These are phyloP conservation scores for Pocota personata DNA, from an alignment of 2,888 invertebrate species.

Conservation along the genomic window DNA sequence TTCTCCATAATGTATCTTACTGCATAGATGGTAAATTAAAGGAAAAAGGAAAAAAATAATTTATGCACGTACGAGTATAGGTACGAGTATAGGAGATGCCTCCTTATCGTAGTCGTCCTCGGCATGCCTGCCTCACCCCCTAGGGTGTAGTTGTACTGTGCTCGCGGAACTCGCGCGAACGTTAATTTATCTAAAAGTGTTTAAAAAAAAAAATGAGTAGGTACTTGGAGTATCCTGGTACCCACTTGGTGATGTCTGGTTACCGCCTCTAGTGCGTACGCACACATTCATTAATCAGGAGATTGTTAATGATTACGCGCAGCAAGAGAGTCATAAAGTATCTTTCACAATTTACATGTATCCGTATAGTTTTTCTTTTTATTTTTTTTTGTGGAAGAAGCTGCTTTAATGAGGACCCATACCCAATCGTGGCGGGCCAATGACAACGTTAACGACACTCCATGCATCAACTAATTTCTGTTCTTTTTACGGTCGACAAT, in stretches of 20 bases:
- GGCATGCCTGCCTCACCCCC: not conserved
- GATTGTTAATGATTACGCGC: slow-evolving; percentile 66
- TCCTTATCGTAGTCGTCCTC: slow-evolving; percentile 33
- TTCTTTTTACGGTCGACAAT: slow-evolving; percentile 25
- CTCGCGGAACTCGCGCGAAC: slow-evolving; percentile 6
- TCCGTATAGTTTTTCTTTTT: not conserved
- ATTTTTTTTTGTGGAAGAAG: not conserved
- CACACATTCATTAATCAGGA: slow-evolving; percentile 59
- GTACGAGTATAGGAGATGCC: not conserved
- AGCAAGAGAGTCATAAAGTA: slow-evolving; percentile 60
- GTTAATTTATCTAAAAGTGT: slow-evolving; percentile 59
- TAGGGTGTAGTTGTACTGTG: slow-evolving; percentile 11
- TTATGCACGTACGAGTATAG: slow-evolving; percentile 27
- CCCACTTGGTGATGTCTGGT: slow-evolving; percentile 2
- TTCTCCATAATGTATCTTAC: not conserved
- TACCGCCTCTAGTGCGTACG: not conserved
- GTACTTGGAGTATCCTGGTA: slow-evolving; percentile 15
- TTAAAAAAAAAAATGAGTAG: not conserved
- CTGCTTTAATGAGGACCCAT: slow-evolving; percentile 38
- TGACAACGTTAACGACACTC: slow-evolving; percentile 33
- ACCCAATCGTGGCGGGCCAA: not conserved
- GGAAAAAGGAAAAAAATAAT: slow-evolving; percentile 40
- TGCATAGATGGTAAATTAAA: slow-evolving; percentile 34
- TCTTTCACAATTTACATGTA: slow-evolving; percentile 32
- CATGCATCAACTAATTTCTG: slow-evolving; percentile 9